phyloP scores from a whole-genome alignment of 2,113 vertebrate species.

The Lota lota region DNA sequence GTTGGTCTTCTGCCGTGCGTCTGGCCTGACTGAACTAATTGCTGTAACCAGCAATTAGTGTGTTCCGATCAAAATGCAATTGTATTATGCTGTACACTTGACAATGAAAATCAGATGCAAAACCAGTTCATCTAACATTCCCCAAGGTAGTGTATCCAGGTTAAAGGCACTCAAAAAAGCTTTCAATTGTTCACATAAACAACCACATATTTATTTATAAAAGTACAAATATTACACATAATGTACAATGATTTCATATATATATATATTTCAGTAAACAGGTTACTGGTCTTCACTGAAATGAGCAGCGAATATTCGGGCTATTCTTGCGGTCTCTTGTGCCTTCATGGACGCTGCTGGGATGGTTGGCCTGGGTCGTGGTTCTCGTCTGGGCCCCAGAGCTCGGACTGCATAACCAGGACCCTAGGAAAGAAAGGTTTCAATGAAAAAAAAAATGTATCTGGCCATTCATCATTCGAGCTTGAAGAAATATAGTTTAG shows the following conservation, averaged over 20 bases:
- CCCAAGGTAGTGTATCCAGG: not conserved
- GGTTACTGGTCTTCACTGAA: slow-evolving; percentile 66
- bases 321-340: slow-evolving; percentile 82
- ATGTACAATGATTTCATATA: not conserved
- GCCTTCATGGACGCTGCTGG: slow-evolving; percentile 55
- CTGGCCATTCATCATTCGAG: not conserved
- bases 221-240: not conserved
- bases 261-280: not conserved
- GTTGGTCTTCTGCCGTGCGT: no score
- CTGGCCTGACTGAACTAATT: no score
- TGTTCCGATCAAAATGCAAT: no score
- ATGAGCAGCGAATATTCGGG: slow-evolving; percentile 84
- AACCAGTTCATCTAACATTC: no score
- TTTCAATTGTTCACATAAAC: no score
- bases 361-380: slow-evolving; percentile 57
- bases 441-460: not conserved
- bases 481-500: not conserved
- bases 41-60: no score
- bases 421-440: slow-evolving; percentile 40
- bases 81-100: no score
- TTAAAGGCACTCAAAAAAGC: no score
- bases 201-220: no score
- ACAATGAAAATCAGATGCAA: no score
- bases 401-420: not conserved
- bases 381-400: slow-evolving; percentile 38